Conservation (phyloP, 2,888 invertebrate species). For the Camponotus fellah region DNA sequence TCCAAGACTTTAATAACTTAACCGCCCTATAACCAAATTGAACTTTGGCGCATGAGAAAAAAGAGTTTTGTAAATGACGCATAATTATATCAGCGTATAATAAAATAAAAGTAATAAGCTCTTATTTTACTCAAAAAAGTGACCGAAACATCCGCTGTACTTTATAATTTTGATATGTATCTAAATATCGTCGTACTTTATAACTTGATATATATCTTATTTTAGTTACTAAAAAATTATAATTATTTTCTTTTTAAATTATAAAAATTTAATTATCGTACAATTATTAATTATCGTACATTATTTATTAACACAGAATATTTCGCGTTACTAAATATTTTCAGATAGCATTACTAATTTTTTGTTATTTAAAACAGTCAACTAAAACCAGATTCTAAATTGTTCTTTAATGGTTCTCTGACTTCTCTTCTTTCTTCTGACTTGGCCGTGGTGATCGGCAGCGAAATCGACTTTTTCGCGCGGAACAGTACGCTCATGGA, state of each 20-base stretch:
- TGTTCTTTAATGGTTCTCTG: background rate
- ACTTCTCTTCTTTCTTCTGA: conserved; percentile 88
- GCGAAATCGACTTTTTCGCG: conserved; percentile 90
- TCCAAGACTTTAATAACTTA: too few species aligned
- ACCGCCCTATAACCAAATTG: too few species aligned
- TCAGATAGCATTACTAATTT: background rate
- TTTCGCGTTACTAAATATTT: background rate
- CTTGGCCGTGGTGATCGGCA: conserved; percentile 91
- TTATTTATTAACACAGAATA: background rate
- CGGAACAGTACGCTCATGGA: conserved; percentile 87
- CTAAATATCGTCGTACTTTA: too few species aligned
- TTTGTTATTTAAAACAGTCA: background rate
- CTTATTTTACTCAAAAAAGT: too few species aligned
- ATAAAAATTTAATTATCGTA: background rate
- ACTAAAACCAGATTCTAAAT: background rate
- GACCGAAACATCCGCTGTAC: too few species aligned
- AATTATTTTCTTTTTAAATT: conserved; percentile 5
- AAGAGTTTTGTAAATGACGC: too few species aligned
- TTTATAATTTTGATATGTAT: too few species aligned
- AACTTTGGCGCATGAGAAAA: too few species aligned
- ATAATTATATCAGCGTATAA: too few species aligned
- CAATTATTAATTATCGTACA: too few species aligned
- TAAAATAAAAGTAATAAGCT: too few species aligned
- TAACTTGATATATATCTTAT: too few species aligned
- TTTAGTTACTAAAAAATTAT: background rate